phyloP scores from a whole-genome alignment of 2,797 vertebrate species.

The Centropyge bicolor region DNA sequence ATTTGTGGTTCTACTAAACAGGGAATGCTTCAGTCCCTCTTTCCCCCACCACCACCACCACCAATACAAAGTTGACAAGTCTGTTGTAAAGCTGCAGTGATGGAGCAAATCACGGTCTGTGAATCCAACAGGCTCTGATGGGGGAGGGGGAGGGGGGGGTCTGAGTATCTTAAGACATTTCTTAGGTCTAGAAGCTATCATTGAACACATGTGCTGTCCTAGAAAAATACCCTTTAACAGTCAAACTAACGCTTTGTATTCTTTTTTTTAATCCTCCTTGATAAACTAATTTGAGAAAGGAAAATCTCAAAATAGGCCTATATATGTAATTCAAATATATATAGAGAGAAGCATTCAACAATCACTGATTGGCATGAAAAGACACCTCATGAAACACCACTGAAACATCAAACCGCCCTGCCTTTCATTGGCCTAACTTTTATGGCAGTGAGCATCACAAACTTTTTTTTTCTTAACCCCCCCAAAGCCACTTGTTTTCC shows the following conservation, averaged over 20 bases:
- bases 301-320: slow-evolving; percentile 84
- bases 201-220: slow-evolving; percentile 87
- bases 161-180: slow-evolving; percentile 85
- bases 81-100: slow-evolving; percentile 93
- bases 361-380: slow-evolving; percentile 86
- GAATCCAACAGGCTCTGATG: slow-evolving; percentile 85
- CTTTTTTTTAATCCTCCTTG: slow-evolving; percentile 66
- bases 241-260: slow-evolving; percentile 88
- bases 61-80: slow-evolving; percentile 83
- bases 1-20: slow-evolving; percentile 96
- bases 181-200: slow-evolving; percentile 92
- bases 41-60: slow-evolving; percentile 67
- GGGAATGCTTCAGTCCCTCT: slow-evolving; percentile 86
- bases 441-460: slow-evolving; percentile 77
- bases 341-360: slow-evolving; percentile 83
- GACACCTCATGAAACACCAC: slow-evolving; percentile 74
- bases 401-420: slow-evolving; percentile 80
- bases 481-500: slow-evolving; percentile 50
- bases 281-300: slow-evolving; percentile 83
- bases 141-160: slow-evolving; percentile 74
- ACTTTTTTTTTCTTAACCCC: slow-evolving; percentile 47
- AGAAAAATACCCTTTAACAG: slow-evolving; percentile 90
- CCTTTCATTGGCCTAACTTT: slow-evolving; percentile 76
- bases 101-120: slow-evolving; percentile 87
- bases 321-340: slow-evolving; percentile 79